Base-by-base conservation (phyloP, 2,113 vertebrate genomes). In the Hippocampus abdominalis region DNA sequence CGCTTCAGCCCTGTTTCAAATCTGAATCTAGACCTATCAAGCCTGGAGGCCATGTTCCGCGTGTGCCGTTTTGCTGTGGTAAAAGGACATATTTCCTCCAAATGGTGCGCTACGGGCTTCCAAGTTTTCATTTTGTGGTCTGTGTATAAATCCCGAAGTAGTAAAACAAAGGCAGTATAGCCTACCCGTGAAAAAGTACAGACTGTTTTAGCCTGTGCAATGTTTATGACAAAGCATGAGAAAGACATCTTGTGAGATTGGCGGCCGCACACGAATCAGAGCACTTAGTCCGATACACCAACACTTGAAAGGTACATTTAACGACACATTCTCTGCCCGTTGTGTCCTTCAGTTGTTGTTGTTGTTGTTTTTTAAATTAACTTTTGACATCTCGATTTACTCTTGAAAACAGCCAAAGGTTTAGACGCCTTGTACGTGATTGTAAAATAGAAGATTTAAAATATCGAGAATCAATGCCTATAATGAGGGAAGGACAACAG, bases 11-110 rank as follows among this genome's bases (percentile, higher is more conserved):
- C 59, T 61, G 29, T 61, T 61, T 16, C 59, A 36, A 39, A 61
- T 61, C 29, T 32, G 36, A 62, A 62, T 62, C 32, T 2, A 62
- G 60, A 62, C 32, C 60, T 2, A 62, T 39, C 18, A 36, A 36
- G 36, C 60, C 60, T 62, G 32, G 8, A 39, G 60, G 60, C 32
- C 32, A 62, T 39, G 32, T 39, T 39, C 3, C 21, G 32, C 1
- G 60, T 39, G 32, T 40, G 60, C 21, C 32, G 60, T 62, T 39
- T 21, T 62, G 32, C 60, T 39, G 32, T 32, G 39, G 20, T 62
- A n/a, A 39, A 61, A 61, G 32, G 57, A 32, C 32, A 61, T 11
- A 61, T 62, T 62, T 62, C 60, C 32, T 62, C 60, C 32, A 39
- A 62, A 62, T 62, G 60, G 32, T 39, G 29, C 18, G 32, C 59